These are phyloP conservation scores for Campoletis sonorensis DNA, from an alignment of 1,140 invertebrate species.

Conservation along the genomic window DNA sequence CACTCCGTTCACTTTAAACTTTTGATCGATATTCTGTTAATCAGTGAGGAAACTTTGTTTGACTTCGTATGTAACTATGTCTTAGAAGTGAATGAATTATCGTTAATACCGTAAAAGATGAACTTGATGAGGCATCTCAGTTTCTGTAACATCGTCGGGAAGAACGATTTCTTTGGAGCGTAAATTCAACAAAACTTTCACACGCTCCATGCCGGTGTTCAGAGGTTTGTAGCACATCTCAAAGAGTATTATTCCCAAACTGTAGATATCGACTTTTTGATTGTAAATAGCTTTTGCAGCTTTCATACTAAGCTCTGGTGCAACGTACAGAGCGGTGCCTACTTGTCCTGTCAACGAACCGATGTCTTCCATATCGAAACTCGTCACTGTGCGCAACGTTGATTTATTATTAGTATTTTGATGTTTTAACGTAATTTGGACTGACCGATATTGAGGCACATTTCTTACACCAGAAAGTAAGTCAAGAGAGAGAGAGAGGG, in stretches of 20 bases:
- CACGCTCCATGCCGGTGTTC: constrained; percentile 92
- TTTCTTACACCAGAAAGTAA: too few species aligned
- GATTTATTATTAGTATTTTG: not conserved
- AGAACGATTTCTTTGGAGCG: constrained; percentile 83
- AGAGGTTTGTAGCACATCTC: constrained; percentile 93
- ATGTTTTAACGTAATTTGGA: too few species aligned
- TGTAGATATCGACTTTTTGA: constrained; percentile 97
- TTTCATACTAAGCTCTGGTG: constrained; percentile 88
- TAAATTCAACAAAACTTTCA: constrained; percentile 84
- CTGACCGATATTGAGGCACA: too few species aligned
- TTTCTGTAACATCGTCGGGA: constrained; percentile 79
- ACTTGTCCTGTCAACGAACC: constrained; percentile 87
- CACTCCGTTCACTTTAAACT: too few species aligned
- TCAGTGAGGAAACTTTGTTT: not conserved
- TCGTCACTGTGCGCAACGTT: constrained; percentile 52
- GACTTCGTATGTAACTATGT: not conserved
- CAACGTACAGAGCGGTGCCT: constrained; percentile 95
- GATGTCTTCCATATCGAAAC: constrained; percentile 66
- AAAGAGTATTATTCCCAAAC: constrained; percentile 93
- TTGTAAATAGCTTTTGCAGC: constrained; percentile 86
- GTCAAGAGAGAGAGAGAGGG: too few species aligned
- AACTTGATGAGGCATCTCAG: constrained; percentile 71
- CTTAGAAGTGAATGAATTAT: not conserved
- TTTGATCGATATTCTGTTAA: too few species aligned
- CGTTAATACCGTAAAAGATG: constrained; percentile 71